phyloP scores from a whole-genome alignment of 2,797 vertebrate species.

The Diceros bicornis region DNA sequence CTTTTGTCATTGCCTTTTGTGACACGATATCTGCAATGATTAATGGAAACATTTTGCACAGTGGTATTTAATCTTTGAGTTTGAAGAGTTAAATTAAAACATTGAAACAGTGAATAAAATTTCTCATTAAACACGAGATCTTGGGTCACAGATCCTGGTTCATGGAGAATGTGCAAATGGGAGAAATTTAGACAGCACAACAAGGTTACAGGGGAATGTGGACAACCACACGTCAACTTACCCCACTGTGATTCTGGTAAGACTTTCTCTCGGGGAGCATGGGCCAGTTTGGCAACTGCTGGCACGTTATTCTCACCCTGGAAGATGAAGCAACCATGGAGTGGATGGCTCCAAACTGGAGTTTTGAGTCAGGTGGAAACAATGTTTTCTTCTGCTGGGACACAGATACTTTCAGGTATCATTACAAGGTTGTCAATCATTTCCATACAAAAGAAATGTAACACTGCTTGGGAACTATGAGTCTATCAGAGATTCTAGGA shows the following conservation, averaged over 20 bases:
- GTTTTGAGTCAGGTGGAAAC: neutral
- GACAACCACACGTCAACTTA: neutral
- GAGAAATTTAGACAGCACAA: neutral
- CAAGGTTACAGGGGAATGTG: neutral
- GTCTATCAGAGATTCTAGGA: neutral
- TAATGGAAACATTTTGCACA: constrained; percentile 65
- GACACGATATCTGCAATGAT: constrained; percentile 42
- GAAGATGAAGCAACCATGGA: neutral
- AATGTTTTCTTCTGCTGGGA: neutral
- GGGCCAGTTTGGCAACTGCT: neutral
- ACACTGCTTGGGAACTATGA: neutral
- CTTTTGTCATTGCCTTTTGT: constrained; percentile 59
- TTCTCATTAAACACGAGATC: constrained; percentile 51
- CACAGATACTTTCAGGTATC: neutral
- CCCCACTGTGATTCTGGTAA: neutral
- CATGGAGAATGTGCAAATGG: neutral
- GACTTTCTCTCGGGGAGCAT: neutral
- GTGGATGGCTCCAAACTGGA: neutral
- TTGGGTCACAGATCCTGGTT: neutral
- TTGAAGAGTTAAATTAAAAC: constrained; percentile 71
- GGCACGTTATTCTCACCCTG: neutral
- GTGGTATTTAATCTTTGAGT: constrained; percentile 72
- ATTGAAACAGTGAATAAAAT: constrained; percentile 57
- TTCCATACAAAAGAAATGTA: neutral
- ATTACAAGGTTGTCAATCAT: neutral